Evolutionary conservation across 2,113 vertebrate species (phyloP), one percentile per base, ranked within the genome.

Genomic region (Proteles cristata): DNA sequence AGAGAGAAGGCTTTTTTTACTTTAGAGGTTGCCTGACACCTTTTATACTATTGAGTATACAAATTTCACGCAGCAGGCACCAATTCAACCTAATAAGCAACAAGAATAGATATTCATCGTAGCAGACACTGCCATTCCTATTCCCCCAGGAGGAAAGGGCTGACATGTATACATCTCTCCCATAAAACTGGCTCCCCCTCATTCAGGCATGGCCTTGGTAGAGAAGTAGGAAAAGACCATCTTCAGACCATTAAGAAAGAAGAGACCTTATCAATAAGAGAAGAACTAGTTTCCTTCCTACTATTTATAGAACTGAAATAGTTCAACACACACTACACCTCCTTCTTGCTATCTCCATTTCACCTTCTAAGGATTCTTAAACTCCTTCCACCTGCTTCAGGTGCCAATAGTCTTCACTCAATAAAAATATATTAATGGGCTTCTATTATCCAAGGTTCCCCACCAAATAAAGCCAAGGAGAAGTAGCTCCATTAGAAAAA

Each of bases 381-480:
- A 88, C 21, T 90, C 35, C 55, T 4, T 66, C 39, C 8, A 80
- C 43, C 86, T 69, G 58, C 53, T 15, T 74, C 48, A 50, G 45
- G 69, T 61, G 12, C 63, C 81, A 92, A 85, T 0, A 87, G 31
- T n/a, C 39, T 94, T 69, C 50, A 85, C 17, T 92, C 77, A 90
- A 63, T 53, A 83, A 94, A 90, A 90, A 68, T 48, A 88, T 81
- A 88, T 90, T 69, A 95, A 90, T 39, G 19, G 48, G 21, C n/a
- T 83, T 95, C 48, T 53, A 65, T 66, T 97, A 94, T 15, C 61
- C 73, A 94, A 93, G 11, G 17, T 93, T 88, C 66, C 65, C 71
- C 43, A 95, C 53, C 28, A 85, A 95, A 91, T 79, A 96, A 84
- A 98, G 53, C 58, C 25, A 89, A 89, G 35, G 8, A 76, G 21